Base-by-base conservation (phyloP, 2,113 vertebrate genomes). In the Rhagologus leucostigma region DNA sequence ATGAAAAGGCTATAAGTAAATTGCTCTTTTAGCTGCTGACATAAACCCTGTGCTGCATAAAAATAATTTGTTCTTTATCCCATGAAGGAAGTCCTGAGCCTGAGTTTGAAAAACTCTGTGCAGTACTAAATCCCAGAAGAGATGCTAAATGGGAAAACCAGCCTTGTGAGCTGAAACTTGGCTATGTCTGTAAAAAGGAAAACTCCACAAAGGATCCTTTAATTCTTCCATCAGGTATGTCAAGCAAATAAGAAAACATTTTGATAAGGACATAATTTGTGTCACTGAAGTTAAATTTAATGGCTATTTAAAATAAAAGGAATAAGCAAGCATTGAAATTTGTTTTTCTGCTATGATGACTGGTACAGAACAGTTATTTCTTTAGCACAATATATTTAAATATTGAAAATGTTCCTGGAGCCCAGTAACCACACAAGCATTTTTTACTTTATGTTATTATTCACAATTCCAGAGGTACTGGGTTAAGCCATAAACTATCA, bases 181-280 rank as follows among this genome's bases (percentile, higher is more conserved):
- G 99, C 56, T 99, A 99, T 84, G 98, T 99, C 87, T 99, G 99
- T 88, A 98, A 99, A 78, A 99, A 98, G 94, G 98, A 98, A 90
- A 99, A 99, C 74, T 97, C 97, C 6, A 98, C 98, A 29, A 33
- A 91, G 78, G 84, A 96, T 91, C 37, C 91, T 65, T 97, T 96
- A 32, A 46, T 95, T 75, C 80, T 96, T 83, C 95, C 97, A 69
- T 84, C 92, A 30, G 97, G 98, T 98, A 93, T 81, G 92, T 41
- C 44, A 46, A 32, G 20, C 37, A 87, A 87, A 70, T 44, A 71
- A 77, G 90, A 57, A 41, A 60, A 27, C 29, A 11, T 23, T 47
- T 84, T 59, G 12, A 60, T 37, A 63, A 89, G 60, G 39, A 35
- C 24, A 70, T 10, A 68, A 50, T 49, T 80, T 55, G 10, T 50